Evolutionary conservation across 2,888 invertebrate genomes (phyloP).

Genomic region (Unio delphinus): DNA sequence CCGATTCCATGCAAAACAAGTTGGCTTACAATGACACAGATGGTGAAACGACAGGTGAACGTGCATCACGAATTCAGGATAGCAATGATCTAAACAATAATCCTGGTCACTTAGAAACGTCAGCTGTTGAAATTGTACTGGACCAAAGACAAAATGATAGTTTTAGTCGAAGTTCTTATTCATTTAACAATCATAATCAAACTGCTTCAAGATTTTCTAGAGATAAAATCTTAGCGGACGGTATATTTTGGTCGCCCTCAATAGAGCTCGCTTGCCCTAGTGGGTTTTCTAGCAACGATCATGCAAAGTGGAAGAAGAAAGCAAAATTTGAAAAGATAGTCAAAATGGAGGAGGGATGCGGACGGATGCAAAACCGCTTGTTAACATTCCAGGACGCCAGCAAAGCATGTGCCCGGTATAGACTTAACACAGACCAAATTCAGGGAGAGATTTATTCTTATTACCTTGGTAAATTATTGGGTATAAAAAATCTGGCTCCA

Average conservation of each 20-base stretch:
- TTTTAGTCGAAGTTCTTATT: too few relatives aligned
- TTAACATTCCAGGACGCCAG: constrained; percentile 84
- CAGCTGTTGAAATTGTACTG: too few relatives aligned
- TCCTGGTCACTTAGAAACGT: too few relatives aligned
- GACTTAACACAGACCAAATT: constrained; percentile 91
- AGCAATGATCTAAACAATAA: too few relatives aligned
- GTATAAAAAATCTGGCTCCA: constrained; percentile 81
- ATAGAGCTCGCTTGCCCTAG: constrained; percentile 44
- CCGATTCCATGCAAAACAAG: constrained; percentile 26
- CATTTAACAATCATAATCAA: too few relatives aligned
- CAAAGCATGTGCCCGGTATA: constrained; percentile 86
- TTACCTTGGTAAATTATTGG: constrained; percentile 83
- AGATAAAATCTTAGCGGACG: constrained; percentile 8
- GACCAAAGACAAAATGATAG: too few relatives aligned
- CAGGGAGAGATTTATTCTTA: constrained; percentile 92
- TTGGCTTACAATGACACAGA: constrained; percentile 25
- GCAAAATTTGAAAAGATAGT: constrained; percentile 74
- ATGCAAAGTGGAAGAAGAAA: constrained; percentile 79
- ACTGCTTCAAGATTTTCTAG: too few relatives aligned
- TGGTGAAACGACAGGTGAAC: too few relatives aligned
- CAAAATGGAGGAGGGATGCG: constrained; percentile 85
- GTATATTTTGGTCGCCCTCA: constrained; percentile 42
- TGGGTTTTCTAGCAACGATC: constrained; percentile 34
- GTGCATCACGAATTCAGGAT: too few relatives aligned
- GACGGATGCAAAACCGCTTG: constrained; percentile 89